phyloP scores from a whole-genome alignment of 2,113 vertebrate species.

The Tenebrosternarchus preto region DNA sequence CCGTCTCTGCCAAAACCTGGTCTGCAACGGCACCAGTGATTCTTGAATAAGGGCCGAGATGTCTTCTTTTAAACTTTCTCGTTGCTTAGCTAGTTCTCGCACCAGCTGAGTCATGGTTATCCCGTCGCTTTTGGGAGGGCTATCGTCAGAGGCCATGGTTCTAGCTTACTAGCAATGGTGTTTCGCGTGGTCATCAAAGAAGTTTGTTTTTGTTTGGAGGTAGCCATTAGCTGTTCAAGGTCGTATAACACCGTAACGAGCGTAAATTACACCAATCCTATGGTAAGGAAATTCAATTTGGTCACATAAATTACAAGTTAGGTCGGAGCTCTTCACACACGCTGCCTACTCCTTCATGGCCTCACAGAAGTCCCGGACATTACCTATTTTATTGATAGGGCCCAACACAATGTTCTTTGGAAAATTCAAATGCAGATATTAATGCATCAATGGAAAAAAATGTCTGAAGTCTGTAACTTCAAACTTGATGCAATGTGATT shows the following conservation, averaged over 20 bases:
- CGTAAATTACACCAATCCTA: background rate
- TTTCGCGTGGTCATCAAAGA: background rate
- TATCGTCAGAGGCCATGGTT: background rate
- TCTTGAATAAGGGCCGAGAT: background rate
- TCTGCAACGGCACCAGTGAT: background rate
- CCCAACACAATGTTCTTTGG: too few species aligned
- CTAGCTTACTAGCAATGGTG: background rate
- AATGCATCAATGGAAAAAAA: too few species aligned
- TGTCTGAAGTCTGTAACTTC: too few species aligned
- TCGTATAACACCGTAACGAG: too few species aligned
- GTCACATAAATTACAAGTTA: background rate
- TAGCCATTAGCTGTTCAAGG: too few species aligned
- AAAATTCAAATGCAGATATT: too few species aligned
- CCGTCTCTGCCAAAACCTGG: too few species aligned
- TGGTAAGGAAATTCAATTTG: background rate
- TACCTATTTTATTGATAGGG: too few species aligned
- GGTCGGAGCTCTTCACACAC: background rate
- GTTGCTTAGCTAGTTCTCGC: too few species aligned
- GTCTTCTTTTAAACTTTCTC: background rate
- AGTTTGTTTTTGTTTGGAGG: background rate
- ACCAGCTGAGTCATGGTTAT: background rate
- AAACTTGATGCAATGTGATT: too few species aligned
- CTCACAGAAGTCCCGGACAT: background rate
- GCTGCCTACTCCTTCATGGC: background rate
- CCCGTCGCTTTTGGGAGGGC: background rate